A percentile compares a stretch with the other conserved stretches of the same genome.
These are phyloP conservation scores for Lucinisca nassula DNA, from an alignment of 2,888 invertebrate genomes.

Conservation along the genomic window DNA sequence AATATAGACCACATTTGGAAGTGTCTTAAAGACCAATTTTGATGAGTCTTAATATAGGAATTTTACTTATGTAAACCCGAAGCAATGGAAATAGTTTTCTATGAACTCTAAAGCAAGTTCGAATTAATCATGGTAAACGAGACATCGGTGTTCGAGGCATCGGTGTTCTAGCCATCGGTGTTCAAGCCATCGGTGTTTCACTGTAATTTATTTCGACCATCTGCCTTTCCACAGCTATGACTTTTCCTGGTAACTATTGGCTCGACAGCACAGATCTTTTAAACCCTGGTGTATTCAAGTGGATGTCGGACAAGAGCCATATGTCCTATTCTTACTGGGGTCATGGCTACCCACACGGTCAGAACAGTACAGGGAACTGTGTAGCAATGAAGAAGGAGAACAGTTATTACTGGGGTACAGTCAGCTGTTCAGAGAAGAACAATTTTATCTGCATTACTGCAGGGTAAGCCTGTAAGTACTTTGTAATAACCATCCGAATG, in stretches of 20 bases:
- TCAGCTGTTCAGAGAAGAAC: slow-evolving; percentile 30
- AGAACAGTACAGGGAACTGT: slow-evolving; percentile 18
- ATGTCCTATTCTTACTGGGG: slow-evolving; percentile 8
- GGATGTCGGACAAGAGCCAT: neutral
- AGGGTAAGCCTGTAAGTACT: slow-evolving; percentile 65
- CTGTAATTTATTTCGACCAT: too few species aligned
- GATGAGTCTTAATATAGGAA: too few species aligned
- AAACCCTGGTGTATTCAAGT: slow-evolving; percentile 40
- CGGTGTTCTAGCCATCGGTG: too few species aligned
- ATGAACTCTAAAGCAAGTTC: too few species aligned
- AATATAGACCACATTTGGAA: too few species aligned
- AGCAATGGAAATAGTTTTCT: too few species aligned
- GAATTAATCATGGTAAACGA: too few species aligned
- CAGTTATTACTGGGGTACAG: slow-evolving; percentile 35
- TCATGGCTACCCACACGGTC: neutral
- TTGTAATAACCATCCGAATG: too few species aligned
- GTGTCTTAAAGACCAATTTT: too few species aligned
- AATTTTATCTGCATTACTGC: slow-evolving; percentile 53
- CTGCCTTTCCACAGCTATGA: neutral
- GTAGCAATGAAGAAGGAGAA: slow-evolving; percentile 19
- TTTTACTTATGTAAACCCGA: too few species aligned
- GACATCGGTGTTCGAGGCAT: too few species aligned
- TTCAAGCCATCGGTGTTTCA: too few species aligned
- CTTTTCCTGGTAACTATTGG: slow-evolving; percentile 39
- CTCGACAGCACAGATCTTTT: slow-evolving; percentile 35